Evolutionary conservation across 1,140 invertebrate species (phyloP), one percentile per base, ranked within the genome.

Genomic region (Elymnias hypermnestra): DNA sequence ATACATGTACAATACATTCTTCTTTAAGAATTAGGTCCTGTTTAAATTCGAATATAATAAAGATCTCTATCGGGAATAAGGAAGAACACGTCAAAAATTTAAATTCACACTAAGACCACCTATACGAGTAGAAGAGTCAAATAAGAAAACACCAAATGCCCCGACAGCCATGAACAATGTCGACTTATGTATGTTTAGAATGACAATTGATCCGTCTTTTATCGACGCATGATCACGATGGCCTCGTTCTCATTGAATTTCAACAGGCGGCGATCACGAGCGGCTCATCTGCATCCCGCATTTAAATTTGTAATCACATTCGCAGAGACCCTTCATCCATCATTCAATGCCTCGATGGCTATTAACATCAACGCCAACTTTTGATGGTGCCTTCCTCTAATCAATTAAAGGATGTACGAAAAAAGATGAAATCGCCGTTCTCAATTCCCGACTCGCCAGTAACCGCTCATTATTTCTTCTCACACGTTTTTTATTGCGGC

Each of bases 391-490:
- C 56, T 63, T 67, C 60, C 33, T 56, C 71, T 73, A 75, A 83
- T 85, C 76, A 81, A 83, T 83, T 83, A 83, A 67, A 67, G 63
- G 65, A 59, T 62, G 58, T 62, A 60, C 47, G 65, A 69, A 78
- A 79, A 79, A 83, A 78, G 58, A 74, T 57, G 58, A 81, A 73
- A 79, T 74, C 69, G 66, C 63, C 53, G 63, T 46, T 43, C 57
- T 56, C 63, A 57, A 52, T 57, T 58, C 74, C 63, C 69, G 60
- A 53, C 76, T 77, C 72, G 73, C 82, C 77, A 83, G 70, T 83
- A 85, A 83, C 82, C 77, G 75, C 74, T 85, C 79, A 83, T 85
- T 85, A 83, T 83, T 78, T 83, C 79, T 75, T 78, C 79, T 85
- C 74, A 81, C 79, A 82, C 72, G 65, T 83, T 85, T 84, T 85